Percentiles rank a stretch among this genome's conserved stretches.
Evolutionary conservation across 2,888 invertebrate genomes (phyloP).

Genomic region (Dryococelus australis): DNA sequence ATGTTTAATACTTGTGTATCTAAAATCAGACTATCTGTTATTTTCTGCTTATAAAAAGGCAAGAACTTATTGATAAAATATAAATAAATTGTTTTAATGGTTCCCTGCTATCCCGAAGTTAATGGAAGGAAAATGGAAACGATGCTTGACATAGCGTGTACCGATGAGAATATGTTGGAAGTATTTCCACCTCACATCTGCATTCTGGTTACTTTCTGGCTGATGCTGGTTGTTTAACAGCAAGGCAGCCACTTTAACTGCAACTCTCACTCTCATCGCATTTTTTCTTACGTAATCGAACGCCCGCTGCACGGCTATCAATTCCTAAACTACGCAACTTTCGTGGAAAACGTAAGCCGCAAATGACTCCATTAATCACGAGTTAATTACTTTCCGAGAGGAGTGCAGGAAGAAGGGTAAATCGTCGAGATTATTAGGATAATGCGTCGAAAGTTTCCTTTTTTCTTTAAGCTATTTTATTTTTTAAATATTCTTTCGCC

Average conservation of each 20-base stretch:
- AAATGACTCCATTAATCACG: constrained; percentile 16
- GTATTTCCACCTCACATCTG: no score
- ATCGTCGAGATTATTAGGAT: constrained; percentile 16
- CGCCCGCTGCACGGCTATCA: background rate
- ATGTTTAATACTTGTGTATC: no score
- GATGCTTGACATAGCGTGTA: no score
- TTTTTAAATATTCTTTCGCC: background rate
- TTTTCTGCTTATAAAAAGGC: no score
- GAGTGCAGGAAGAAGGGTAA: background rate
- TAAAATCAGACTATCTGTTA: no score
- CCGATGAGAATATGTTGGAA: no score
- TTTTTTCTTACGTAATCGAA: background rate
- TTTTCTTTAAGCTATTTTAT: background rate
- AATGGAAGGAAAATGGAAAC: no score
- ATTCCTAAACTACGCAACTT: background rate
- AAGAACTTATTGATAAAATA: no score
- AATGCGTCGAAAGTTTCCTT: background rate
- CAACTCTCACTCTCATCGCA: background rate
- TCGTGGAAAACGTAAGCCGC: background rate
- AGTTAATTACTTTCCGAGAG: background rate
- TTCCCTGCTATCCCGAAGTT: no score
- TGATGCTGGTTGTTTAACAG: background rate
- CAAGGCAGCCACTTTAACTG: background rate
- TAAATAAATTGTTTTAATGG: no score
- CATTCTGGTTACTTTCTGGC: no score